phyloP scores from a whole-genome alignment of 2,888 invertebrate species.

The Pteria penguin region DNA sequence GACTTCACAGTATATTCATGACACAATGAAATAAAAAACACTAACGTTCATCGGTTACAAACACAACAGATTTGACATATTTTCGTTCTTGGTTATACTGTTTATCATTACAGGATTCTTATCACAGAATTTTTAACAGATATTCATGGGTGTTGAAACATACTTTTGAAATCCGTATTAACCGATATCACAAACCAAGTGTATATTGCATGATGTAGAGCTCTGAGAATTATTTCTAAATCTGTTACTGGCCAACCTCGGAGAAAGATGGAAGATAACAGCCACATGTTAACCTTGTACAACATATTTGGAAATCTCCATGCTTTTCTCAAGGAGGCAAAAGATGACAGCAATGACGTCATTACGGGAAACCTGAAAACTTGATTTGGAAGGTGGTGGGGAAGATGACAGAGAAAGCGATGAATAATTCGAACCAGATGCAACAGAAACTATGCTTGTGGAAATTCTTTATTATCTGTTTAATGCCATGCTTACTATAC shows the following conservation, averaged over 20 bases:
- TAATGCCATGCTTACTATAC: conserved; percentile 17
- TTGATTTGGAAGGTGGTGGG: background rate
- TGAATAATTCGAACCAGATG: background rate
- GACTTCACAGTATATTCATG: conserved; percentile 2
- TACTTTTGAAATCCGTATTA: conserved; percentile 26
- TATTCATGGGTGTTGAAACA: conserved; percentile 22
- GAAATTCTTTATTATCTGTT: conserved; percentile 22
- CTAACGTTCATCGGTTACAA: conserved; percentile 18
- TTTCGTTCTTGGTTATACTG: conserved; percentile 24
- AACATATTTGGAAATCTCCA: conserved; percentile 17
- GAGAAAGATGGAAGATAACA: conserved; percentile 38
- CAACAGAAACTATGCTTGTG: background rate
- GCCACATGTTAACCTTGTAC: conserved; percentile 31
- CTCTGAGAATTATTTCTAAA: conserved; percentile 30
- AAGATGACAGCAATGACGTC: conserved; percentile 8
- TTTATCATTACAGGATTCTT: conserved; percentile 32
- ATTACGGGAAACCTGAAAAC: background rate
- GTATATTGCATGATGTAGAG: conserved; percentile 34
- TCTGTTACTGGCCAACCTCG: conserved; percentile 16
- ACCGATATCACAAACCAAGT: conserved; percentile 34
- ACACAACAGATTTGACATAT: conserved; percentile 27
- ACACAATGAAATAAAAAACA: background rate
- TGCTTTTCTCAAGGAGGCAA: conserved; percentile 13
- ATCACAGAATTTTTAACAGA: conserved; percentile 30
- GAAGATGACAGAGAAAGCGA: background rate